Conservation (phyloP, 2,113 vertebrate genomes). For the Saimiri boliviensis region DNA sequence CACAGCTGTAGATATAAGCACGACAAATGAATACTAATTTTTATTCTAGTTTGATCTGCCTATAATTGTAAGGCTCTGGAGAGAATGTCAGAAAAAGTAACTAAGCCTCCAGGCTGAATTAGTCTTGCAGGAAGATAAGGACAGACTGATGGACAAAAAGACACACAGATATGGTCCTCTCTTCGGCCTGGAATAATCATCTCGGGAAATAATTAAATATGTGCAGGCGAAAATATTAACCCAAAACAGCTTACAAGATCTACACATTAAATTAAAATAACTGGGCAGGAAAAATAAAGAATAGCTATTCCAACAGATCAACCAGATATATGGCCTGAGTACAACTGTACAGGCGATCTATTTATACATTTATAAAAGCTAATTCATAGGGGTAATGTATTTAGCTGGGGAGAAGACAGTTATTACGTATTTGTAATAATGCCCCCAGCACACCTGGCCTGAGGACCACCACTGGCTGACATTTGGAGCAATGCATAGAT, state of each 20-base stretch:
- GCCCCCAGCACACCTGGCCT: slow-evolving; percentile 31
- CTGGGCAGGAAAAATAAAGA: slow-evolving; percentile 22
- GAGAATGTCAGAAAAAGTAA: neutral
- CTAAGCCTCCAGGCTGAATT: neutral
- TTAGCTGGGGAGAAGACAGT: slow-evolving; percentile 54
- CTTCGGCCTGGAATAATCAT: slow-evolving; percentile 48
- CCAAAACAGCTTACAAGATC: slow-evolving; percentile 6
- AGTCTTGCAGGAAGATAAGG: neutral
- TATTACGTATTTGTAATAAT: neutral
- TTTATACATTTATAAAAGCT: neutral
- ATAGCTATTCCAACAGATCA: neutral
- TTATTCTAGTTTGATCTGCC: neutral
- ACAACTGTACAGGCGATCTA: neutral
- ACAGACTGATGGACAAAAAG: slow-evolving; percentile 3
- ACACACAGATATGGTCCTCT: slow-evolving; percentile 12
- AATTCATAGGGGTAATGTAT: neutral
- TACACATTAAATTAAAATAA: neutral
- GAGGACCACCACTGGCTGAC: slow-evolving; percentile 33
- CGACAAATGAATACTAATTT: neutral
- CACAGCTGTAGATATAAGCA: neutral
- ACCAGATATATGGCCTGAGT: slow-evolving; percentile 5
- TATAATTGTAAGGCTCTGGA: neutral
- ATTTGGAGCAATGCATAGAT: neutral
- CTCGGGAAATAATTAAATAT: slow-evolving; percentile 39
- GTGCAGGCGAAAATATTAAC: slow-evolving; percentile 42